phyloP scores from a whole-genome alignment of 2,888 invertebrate genomes.

The Drosophila nigricruria region DNA sequence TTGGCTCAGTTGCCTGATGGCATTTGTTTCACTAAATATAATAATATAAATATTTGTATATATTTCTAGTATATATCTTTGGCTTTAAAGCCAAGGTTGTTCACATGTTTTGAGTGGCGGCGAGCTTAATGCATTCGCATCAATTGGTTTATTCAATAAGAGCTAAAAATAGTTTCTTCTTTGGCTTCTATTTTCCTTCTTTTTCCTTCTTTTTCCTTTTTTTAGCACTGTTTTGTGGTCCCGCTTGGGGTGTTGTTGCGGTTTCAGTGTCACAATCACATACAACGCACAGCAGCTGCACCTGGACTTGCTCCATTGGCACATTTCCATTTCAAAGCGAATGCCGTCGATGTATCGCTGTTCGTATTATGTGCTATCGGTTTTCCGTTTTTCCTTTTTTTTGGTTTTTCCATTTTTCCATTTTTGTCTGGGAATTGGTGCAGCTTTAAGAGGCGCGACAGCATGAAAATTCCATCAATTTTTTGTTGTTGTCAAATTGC shows the following conservation, averaged over 20 bases:
- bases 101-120: neutral
- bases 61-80: too few relatives aligned
- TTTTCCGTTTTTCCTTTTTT: slow-evolving; percentile 4
- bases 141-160: slow-evolving; percentile 26
- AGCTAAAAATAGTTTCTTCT: slow-evolving; percentile 20
- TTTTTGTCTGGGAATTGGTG: neutral
- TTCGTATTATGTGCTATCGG: slow-evolving; percentile 1
- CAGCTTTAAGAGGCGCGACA: neutral
- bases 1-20: neutral
- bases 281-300: slow-evolving; percentile 12
- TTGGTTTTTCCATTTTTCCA: neutral
- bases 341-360: slow-evolving; percentile 15
- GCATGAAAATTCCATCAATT: slow-evolving; percentile 46
- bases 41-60: too few relatives aligned
- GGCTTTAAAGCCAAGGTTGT: neutral
- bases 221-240: slow-evolving; percentile 1
- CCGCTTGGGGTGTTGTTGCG: neutral
- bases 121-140: slow-evolving; percentile 13
- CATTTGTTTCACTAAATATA: too few relatives aligned
- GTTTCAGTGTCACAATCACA: slow-evolving; percentile 13
- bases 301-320: slow-evolving; percentile 26
- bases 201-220: neutral
- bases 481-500: slow-evolving; percentile 12
- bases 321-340: slow-evolving; percentile 71
- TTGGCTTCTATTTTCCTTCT: neutral